Evolutionary conservation across 2,113 vertebrate genomes (phyloP), one percentile per base, ranked within the genome.

Genomic region (Emberiza fucata): DNA sequence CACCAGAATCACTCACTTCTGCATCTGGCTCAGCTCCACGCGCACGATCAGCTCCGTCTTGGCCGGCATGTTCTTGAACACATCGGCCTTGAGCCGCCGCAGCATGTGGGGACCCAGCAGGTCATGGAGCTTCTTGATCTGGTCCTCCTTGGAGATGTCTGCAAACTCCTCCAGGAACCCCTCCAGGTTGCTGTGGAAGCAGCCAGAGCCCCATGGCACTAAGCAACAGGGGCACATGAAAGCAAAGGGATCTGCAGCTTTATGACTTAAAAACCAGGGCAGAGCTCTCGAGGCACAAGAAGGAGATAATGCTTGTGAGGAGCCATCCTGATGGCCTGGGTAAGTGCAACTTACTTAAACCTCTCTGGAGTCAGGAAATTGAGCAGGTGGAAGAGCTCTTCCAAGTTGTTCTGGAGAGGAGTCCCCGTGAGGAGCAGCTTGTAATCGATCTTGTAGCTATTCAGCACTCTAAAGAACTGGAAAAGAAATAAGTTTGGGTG

Each of bases 151-250:
- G 48, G 99, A 99, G 96, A 99, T 99, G 93, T 99, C 99, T 0
- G 99, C 99, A 97, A 99, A 99, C 97, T 99, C 99, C 97, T 99
- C 99, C 98, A 99, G 97, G 97, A 99, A 99, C 11, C 99, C 99
- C 25, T 99, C 99, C 97, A 99, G 98, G 97, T 99, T 99, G 95
- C 99, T 99, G 98, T 48, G 63, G 83, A 87, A 81, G 65, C 77
- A 93, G 72, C 59, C 68, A 85, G 68, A 94, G 48, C 31, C 85
- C 77, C 54, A 39, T 3, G 5, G 42, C 0, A 1, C 81, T 82
- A 71, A 95, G 81, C 3, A 1, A 24, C 2, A 47, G 20, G 51
- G 47, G 68, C 63, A 47, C 0, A 0, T 1, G 1, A 63, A 45
- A 80, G 51, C 27, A 2, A 31, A 80, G 40, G 3, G 2, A 61